These are phyloP conservation scores for Falcaria lacertinaria DNA, from an alignment of 2,888 invertebrate species.

Conservation along the genomic window DNA sequence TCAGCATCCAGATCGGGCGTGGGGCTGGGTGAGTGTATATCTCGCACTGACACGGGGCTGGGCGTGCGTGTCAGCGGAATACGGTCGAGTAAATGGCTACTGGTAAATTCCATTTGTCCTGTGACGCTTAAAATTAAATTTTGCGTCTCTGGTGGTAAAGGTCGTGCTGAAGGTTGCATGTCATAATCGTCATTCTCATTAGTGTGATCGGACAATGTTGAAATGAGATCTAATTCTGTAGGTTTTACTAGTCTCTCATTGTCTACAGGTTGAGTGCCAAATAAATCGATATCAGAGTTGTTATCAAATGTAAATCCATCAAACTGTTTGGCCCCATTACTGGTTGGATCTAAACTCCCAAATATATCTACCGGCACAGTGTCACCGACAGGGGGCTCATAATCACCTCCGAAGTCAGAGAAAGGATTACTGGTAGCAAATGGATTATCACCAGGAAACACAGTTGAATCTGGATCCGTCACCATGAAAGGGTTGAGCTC, in stretches of 20 bases:
- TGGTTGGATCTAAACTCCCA: constrained; percentile 50
- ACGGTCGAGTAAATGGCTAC: constrained; percentile 89
- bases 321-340: constrained; percentile 54
- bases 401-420: constrained; percentile 75
- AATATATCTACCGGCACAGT: constrained; percentile 67
- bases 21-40: constrained; percentile 91
- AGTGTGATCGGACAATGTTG: constrained; percentile 40
- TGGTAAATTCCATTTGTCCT: constrained; percentile 93
- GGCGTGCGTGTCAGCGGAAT: constrained; percentile 92
- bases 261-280: constrained; percentile 31
- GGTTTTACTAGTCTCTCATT: constrained; percentile 49
- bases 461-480: constrained; percentile 55
- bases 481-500: constrained; percentile 85
- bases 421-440: constrained; percentile 87
- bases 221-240: constrained; percentile 58
- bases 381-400: constrained; percentile 58
- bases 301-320: constrained; percentile 35
- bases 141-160: constrained; percentile 89
- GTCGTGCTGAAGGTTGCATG: constrained; percentile 74
- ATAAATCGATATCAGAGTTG: constrained; percentile 30
- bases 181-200: constrained; percentile 27
- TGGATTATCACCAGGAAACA: constrained; percentile 81
- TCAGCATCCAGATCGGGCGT: constrained; percentile 82
- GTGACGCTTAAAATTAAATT: constrained; percentile 92
- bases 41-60: constrained; percentile 90